Evolutionary conservation across 2,797 vertebrate species (phyloP), one percentile per base, ranked within the genome.

Genomic region (Pseudocheirus occidentalis): DNA sequence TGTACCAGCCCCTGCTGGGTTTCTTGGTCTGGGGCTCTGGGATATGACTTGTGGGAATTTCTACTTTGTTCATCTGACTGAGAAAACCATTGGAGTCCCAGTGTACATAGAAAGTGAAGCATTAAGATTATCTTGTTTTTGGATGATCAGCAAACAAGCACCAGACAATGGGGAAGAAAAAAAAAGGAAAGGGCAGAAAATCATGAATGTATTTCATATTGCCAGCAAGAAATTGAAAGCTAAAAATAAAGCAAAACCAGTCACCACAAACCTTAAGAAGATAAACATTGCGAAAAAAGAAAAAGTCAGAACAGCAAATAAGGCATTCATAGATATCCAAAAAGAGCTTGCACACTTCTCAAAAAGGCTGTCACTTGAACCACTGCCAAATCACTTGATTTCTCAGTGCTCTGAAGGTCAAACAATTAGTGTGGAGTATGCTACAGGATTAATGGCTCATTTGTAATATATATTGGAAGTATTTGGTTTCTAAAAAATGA

Each of bases 261-360:
- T 99, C 96, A 99, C 98, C 91, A 99, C 99, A 3, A 98, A 98
- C 7, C 99, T 99, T 81, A 99, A 99, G 98, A 99, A 99, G 99
- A 99, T 99, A 97, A 99, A 99, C 55, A 99, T 99, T 5, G 97
- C 98, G 97, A 99, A 99, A 96, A 99, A 98, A 40, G 99, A 99
- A 97, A 99, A 99, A 96, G 98, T 99, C 95, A 99, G 98, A 46
- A 98, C 98, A 96, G 96, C 99, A 96, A 99, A 99, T 97, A 98
- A 99, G 97, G 98, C 99, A 92, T 99, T 99, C 98, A 97, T 99
- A 91, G 98, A 99, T 95, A 98, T 99, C 95, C 99, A 99, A 98
- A 98, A 98, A 97, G 99, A 99, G 91, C 98, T 99, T 21, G 98
- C 95, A 46, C 99, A 99, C 27, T 53, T 99, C 92, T 99, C 99